Conservation (phyloP, 1,140 invertebrate genomes). For the Saccostrea cuccullata region DNA sequence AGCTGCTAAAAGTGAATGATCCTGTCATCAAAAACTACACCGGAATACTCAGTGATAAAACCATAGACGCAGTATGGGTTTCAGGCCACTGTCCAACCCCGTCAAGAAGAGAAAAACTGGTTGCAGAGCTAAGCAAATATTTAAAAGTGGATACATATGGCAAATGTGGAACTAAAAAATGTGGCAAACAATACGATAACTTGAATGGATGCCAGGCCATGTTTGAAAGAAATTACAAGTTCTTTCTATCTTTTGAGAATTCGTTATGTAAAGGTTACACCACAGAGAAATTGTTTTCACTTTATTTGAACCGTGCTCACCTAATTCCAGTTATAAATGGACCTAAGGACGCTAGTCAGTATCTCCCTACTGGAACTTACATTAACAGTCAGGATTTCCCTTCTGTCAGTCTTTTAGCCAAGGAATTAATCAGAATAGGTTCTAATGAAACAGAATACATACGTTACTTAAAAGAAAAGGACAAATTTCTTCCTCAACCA, state of each 20-base stretch:
- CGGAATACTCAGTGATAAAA: not conserved
- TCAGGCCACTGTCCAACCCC: not conserved
- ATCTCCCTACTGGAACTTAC: not conserved
- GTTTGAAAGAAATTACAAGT: not conserved
- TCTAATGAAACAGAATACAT: not conserved
- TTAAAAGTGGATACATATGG: not conserved
- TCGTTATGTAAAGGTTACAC: not conserved
- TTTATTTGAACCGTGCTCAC: not conserved
- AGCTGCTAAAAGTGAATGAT: not conserved
- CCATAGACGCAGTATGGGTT: not conserved
- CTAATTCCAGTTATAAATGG: not conserved
- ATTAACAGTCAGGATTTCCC: not conserved
- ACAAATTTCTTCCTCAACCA: not conserved
- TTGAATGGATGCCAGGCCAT: not conserved
- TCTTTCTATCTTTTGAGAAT: not conserved
- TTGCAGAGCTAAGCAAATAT: not conserved
- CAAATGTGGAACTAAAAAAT: not conserved
- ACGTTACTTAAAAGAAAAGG: not conserved
- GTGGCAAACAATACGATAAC: constrained; percentile 3
- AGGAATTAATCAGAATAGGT: not conserved
- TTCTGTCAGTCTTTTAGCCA: not conserved
- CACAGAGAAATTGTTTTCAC: not conserved
- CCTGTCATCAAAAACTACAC: not conserved
- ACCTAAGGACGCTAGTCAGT: not conserved
- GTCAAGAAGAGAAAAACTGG: not conserved